Conservation (phyloP, 2,888 invertebrate species). For the Cephonodes hylas region DNA sequence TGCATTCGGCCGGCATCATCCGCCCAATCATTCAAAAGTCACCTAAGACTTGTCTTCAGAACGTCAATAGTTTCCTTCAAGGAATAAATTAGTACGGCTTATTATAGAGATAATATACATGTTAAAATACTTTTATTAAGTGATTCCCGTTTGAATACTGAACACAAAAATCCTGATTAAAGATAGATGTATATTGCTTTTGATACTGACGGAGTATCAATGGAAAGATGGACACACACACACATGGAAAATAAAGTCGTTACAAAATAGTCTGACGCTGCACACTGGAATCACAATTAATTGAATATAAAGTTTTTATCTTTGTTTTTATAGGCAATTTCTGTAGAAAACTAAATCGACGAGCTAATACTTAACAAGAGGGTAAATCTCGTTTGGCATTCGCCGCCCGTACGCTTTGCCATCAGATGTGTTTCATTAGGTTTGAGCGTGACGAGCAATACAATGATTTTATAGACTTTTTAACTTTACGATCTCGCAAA, state of each 20-base stretch:
- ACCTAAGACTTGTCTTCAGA: no score
- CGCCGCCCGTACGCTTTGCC: slow-evolving; percentile 26
- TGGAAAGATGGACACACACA: not conserved
- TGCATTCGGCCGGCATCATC: no score
- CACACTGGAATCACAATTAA: not conserved
- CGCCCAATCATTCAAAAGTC: no score
- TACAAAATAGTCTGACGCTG: not conserved
- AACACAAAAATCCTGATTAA: no score
- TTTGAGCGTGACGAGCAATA: slow-evolving; percentile 33
- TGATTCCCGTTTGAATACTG: no score
- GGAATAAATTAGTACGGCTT: no score
- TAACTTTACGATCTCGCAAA: slow-evolving; percentile 11
- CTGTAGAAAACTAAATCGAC: slow-evolving; percentile 39
- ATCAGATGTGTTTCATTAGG: slow-evolving; percentile 46
- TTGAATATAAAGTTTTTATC: not conserved
- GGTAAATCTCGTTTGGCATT: slow-evolving; percentile 40
- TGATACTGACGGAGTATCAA: no score
- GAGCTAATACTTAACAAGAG: slow-evolving; percentile 41
- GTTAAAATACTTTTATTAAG: no score
- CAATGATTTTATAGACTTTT: slow-evolving; percentile 30
- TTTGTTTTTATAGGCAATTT: slow-evolving; percentile 26
- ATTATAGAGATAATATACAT: no score
- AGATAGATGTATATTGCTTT: no score
- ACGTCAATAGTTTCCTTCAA: no score
- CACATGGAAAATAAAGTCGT: no score